Evolutionary conservation across 2,888 invertebrate species (phyloP).

Genomic region (Ornithoptera alexandrae): DNA sequence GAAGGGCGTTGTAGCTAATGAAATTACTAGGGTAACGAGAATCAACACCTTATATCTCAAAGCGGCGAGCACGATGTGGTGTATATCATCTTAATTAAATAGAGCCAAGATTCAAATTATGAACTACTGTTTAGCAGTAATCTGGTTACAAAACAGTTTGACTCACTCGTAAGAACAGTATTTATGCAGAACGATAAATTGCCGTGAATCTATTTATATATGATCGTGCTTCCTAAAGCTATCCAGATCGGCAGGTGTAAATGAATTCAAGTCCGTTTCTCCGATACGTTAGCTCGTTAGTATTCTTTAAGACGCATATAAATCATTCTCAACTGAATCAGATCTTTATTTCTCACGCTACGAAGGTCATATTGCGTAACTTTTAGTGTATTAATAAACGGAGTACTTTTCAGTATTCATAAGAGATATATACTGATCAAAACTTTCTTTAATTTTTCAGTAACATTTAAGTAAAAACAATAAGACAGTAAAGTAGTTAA

Average conservation of each 20-base stretch:
- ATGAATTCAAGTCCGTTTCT: constrained; percentile 15
- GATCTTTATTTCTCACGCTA: background rate
- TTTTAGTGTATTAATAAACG: background rate
- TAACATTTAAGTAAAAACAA: no score
- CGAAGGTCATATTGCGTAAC: background rate
- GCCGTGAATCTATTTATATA: background rate
- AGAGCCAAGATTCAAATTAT: no score
- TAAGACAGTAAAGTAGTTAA: no score
- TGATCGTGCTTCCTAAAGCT: constrained; percentile 5
- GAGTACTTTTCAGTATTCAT: constrained; percentile 15
- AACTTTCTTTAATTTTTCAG: background rate
- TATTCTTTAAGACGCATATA: background rate
- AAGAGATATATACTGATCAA: constrained; percentile 4
- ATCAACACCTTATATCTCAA: no score
- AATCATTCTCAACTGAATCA: background rate
- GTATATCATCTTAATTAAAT: no score
- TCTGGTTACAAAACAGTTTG: no score
- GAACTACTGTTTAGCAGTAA: no score
- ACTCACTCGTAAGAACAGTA: no score
- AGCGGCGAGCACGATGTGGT: no score
- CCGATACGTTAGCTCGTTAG: constrained; percentile 4
- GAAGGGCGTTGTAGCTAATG: no score
- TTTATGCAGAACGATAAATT: background rate
- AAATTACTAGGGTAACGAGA: no score
- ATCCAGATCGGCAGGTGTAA: constrained; percentile 9